A percentile compares a stretch with the other conserved stretches of the same genome.
These are phyloP conservation scores for Syrrhaptes paradoxus DNA, from an alignment of 2,113 vertebrate species.

Conservation along the genomic window DNA sequence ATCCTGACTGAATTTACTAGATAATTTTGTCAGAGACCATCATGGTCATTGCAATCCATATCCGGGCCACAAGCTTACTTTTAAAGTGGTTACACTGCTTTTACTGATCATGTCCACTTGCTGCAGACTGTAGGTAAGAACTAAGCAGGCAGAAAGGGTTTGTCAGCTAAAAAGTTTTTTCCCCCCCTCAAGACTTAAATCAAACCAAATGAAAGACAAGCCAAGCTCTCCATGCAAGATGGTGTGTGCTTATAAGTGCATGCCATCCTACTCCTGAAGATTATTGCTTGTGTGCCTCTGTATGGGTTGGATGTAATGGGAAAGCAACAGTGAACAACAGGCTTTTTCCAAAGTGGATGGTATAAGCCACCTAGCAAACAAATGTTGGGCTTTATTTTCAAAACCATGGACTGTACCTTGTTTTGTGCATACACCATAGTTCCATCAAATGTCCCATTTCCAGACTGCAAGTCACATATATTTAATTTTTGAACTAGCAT, in stretches of 20 bases:
- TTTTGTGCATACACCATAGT: constrained; percentile 89
- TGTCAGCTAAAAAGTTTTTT: not conserved
- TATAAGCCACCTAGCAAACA: not conserved
- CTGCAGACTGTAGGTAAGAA: not conserved
- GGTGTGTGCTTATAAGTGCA: not conserved
- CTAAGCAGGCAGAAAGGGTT: not conserved
- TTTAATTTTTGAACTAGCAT: constrained; percentile 89
- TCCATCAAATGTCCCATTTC: constrained; percentile 82
- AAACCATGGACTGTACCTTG: constrained; percentile 74
- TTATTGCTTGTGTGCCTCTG: not conserved
- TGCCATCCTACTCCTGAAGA: not conserved
- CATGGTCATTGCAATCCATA: not conserved
- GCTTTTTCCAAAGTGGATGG: not conserved
- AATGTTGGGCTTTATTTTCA: not conserved
- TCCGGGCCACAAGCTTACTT: not conserved
- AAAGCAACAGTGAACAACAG: not conserved
- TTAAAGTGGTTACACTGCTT: not conserved
- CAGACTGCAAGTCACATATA: constrained; percentile 82
- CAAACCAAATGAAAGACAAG: not conserved
- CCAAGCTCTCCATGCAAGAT: not conserved
- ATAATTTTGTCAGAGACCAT: not conserved
- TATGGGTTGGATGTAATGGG: not conserved
- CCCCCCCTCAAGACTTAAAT: not conserved
- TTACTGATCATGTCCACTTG: not conserved
- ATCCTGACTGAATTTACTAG: not conserved